Conservation (phyloP, 1,140 invertebrate genomes). For the Psilanteris sp. region DNA sequence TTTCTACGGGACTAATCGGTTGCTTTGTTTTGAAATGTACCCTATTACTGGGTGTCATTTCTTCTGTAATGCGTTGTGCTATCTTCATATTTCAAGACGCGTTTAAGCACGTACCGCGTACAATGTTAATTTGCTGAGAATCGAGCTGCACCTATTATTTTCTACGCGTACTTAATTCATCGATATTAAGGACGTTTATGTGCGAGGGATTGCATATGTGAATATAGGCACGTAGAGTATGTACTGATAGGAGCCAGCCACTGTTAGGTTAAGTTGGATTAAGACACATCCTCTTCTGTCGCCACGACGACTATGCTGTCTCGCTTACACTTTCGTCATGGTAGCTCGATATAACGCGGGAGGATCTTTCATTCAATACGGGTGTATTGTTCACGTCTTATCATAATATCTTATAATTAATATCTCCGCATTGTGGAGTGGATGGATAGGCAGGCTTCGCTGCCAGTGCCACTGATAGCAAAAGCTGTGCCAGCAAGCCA, state of each 20-base stretch:
- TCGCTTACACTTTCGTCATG: conserved; percentile 49
- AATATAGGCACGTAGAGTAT: conserved; percentile 46
- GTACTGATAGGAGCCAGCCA: conserved; percentile 49
- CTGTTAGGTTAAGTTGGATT: conserved; percentile 55
- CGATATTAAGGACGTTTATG: conserved; percentile 53
- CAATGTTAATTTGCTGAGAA: conserved; percentile 63
- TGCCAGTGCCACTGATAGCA: conserved; percentile 78
- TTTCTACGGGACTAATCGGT: conserved; percentile 69
- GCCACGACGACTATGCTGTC: conserved; percentile 41
- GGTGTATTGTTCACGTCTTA: conserved; percentile 80
- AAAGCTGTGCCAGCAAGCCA: conserved; percentile 73
- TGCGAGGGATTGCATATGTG: conserved; percentile 38
- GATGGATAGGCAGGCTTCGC: conserved; percentile 78
- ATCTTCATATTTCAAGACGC: conserved; percentile 49
- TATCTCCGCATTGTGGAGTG: conserved; percentile 80
- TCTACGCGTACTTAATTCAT: conserved; percentile 53
- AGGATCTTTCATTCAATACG: conserved; percentile 79
- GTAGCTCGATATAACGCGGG: conserved; percentile 51
- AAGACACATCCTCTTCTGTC: conserved; percentile 58
- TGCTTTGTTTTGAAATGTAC: conserved; percentile 64
- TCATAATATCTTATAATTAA: conserved; percentile 81
- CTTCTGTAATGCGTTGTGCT: conserved; percentile 27
- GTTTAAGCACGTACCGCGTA: conserved; percentile 52
- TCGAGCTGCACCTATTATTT: conserved; percentile 60
- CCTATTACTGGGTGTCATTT: conserved; percentile 49